phyloP scores from a whole-genome alignment of 2,797 vertebrate species.

The Tadarida brasiliensis region DNA sequence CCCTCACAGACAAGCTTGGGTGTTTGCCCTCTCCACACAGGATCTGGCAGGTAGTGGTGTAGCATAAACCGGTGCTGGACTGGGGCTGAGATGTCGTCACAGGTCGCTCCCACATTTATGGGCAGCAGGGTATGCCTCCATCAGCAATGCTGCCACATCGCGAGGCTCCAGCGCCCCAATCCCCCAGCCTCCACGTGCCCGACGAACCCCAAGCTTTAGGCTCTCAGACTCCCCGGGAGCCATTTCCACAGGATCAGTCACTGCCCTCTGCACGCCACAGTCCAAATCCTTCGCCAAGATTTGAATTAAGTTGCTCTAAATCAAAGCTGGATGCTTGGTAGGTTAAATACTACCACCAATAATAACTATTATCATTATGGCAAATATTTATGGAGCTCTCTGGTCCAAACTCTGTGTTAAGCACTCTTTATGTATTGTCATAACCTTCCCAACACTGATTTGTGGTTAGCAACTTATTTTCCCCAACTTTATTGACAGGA shows the following conservation, averaged over 20 bases:
- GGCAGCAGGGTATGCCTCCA: not conserved
- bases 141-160: not conserved
- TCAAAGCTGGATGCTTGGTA: not conserved
- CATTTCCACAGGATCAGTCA: not conserved
- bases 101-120: not conserved
- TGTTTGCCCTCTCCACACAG: not conserved
- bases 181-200: not conserved
- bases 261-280: not conserved
- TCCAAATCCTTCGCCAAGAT: not conserved
- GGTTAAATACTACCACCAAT: not conserved
- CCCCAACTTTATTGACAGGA: not conserved
- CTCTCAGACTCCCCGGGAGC: not conserved
- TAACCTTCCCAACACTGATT: not conserved
- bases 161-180: not conserved
- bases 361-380: not conserved
- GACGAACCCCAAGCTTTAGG: not conserved
- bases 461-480: not conserved
- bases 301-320: not conserved
- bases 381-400: not conserved
- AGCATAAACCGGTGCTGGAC: not conserved
- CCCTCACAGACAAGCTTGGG: not conserved
- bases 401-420: not conserved
- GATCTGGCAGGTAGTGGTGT: not conserved
- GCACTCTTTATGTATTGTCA: not conserved
- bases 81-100: not conserved